Evolutionary conservation across 53 echinoderm and acorn worm species (phyloP).

Genomic region (Crossaster papposus): DNA sequence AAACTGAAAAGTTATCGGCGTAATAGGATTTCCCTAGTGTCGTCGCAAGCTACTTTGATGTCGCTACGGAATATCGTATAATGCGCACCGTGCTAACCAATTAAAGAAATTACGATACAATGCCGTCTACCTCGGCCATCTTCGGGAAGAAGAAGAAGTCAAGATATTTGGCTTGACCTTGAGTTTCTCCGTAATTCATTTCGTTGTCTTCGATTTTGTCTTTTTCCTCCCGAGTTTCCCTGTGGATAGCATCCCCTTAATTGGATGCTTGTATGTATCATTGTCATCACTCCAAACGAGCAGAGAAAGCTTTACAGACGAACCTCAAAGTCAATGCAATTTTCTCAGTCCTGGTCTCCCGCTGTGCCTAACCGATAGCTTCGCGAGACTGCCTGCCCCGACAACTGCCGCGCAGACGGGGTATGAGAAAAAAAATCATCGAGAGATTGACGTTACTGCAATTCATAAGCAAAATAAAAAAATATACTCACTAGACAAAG

Average conservation of each 20-base stretch:
- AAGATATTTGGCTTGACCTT: constrained; percentile 49
- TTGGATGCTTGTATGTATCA: constrained; percentile 43
- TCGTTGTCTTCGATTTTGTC: constrained; percentile 33
- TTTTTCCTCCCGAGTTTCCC: background rate
- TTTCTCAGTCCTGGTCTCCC: constrained; percentile 21
- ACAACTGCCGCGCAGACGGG: background rate
- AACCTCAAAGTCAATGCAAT: constrained; percentile 47
- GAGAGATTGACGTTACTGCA: background rate
- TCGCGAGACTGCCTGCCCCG: background rate
- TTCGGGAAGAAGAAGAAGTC: background rate
- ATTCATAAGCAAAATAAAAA: background rate
- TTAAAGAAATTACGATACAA: constrained; percentile 54
- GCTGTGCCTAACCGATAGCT: constrained; percentile 16
- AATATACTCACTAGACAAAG: constrained; percentile 4
- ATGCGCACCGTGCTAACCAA: constrained; percentile 38
- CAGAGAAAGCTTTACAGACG: background rate
- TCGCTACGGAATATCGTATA: background rate
- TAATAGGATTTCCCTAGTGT: constrained; percentile 37
- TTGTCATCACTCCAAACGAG: constrained; percentile 29
- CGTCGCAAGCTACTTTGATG: constrained; percentile 51
- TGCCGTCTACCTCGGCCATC: constrained; percentile 28
- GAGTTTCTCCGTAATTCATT: constrained; percentile 41
- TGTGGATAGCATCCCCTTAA: constrained; percentile 31
- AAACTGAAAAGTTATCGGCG: background rate
- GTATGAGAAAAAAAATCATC: background rate